Evolutionary conservation across 2,113 vertebrate species (phyloP).

Genomic region (Gasterosteus nipponicus): DNA sequence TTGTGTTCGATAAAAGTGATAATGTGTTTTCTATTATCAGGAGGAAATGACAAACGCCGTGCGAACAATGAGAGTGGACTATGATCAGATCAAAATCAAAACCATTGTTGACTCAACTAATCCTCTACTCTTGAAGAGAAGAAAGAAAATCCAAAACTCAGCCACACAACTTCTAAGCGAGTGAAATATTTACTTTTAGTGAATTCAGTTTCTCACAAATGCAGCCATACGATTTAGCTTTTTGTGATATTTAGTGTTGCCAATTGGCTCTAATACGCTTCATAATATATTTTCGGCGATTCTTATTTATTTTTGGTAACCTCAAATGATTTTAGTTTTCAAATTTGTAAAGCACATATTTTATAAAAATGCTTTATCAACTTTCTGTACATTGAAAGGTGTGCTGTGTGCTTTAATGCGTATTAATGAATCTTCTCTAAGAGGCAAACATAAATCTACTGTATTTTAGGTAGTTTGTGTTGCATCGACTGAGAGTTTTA

Average conservation of each 20-base stretch:
- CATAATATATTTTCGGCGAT: background rate
- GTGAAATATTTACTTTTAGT: background rate
- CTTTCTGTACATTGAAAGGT: conserved; percentile 9
- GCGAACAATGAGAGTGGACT: conserved; percentile 93
- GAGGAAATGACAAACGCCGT: conserved; percentile 96
- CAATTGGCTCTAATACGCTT: background rate
- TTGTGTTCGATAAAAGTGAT: background rate
- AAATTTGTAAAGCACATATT: background rate
- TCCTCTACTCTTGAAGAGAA: conserved; percentile 44
- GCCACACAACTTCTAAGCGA: conserved; percentile 18
- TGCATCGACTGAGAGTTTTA: background rate
- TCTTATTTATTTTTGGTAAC: background rate
- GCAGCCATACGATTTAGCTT: background rate
- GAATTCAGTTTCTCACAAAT: background rate
- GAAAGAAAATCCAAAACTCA: conserved; percentile 39
- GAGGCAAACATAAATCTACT: background rate
- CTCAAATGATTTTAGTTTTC: background rate
- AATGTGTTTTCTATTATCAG: conserved; percentile 61
- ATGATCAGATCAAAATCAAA: conserved; percentile 91
- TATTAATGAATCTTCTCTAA: background rate
- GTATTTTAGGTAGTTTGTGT: background rate
- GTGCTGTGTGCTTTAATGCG: background rate
- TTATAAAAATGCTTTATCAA: background rate
- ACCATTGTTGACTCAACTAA: conserved; percentile 47
- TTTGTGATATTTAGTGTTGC: background rate